Percentiles rank a stretch among this genome's conserved stretches.
Conservation (phyloP, 2,113 vertebrate species). For the Sphaerodactylus townsendi region DNA sequence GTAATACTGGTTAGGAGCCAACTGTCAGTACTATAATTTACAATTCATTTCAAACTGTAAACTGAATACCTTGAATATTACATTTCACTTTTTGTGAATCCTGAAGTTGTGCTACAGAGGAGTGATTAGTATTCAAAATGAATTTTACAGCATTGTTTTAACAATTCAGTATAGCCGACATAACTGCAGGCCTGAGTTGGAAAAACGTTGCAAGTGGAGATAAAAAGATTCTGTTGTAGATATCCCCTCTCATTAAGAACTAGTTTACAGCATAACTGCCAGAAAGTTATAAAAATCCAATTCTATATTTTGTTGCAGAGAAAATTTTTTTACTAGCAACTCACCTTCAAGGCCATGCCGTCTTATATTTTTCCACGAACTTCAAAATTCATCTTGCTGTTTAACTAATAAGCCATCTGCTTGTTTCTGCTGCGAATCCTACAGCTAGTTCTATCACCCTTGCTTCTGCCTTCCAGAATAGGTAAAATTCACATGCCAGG, state of each 20-base stretch:
- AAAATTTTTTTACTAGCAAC: neutral
- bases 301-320: neutral
- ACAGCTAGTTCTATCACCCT: neutral
- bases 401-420: neutral
- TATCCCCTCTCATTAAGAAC: neutral
- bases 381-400: neutral
- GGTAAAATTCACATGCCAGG: constrained; percentile 47
- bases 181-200: neutral
- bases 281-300: neutral
- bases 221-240: neutral
- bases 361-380: neutral
- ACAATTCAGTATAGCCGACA: neutral
- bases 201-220: neutral
- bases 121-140: neutral
- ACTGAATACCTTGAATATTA: neutral
- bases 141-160: neutral
- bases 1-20: no score
- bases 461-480: constrained; percentile 36
- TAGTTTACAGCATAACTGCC: neutral
- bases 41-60: neutral
- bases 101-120: neutral
- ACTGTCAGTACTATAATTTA: neutral
- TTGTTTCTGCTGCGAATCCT: constrained; percentile 3
- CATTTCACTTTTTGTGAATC: neutral
- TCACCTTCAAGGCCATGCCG: constrained; percentile 45